A percentile compares a stretch with the other conserved stretches of the same genome.
phyloP scores from a whole-genome alignment of 2,888 invertebrate species.

The Minunthozetes semirufus region DNA sequence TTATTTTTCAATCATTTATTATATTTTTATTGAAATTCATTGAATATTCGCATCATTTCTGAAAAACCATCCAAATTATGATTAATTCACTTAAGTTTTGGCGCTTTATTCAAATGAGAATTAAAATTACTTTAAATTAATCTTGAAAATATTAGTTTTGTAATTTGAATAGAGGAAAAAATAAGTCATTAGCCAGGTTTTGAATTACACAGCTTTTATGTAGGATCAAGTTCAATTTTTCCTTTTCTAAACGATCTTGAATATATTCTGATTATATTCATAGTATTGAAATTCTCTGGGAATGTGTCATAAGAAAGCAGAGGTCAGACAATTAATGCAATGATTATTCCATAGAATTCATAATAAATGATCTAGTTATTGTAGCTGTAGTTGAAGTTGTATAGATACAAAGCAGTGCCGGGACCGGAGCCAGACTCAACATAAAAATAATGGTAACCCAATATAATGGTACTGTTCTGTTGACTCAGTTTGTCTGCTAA shows the following conservation, averaged over 20 bases:
- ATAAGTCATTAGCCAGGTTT: too few species aligned
- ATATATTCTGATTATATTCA: too few species aligned
- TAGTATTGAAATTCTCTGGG: too few species aligned
- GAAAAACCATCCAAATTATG: background rate
- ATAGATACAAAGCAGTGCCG: background rate
- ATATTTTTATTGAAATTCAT: background rate
- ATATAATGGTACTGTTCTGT: background rate
- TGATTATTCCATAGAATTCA: background rate
- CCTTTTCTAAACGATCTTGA: too few species aligned
- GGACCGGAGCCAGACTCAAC: background rate
- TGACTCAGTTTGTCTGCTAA: conserved; percentile 23
- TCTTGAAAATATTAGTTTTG: too few species aligned
- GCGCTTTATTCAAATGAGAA: too few species aligned
- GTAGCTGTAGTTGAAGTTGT: background rate
- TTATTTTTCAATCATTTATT: background rate
- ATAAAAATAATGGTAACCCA: background rate
- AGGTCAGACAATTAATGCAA: too few species aligned
- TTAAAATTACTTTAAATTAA: too few species aligned
- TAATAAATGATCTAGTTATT: background rate
- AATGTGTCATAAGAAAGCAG: too few species aligned
- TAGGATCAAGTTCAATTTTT: too few species aligned
- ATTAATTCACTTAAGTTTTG: background rate
- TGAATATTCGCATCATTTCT: background rate
- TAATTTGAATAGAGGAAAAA: too few species aligned
- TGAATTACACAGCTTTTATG: too few species aligned